Evolutionary conservation across 2,888 invertebrate genomes (phyloP).

Genomic region (Athetis lepigone): DNA sequence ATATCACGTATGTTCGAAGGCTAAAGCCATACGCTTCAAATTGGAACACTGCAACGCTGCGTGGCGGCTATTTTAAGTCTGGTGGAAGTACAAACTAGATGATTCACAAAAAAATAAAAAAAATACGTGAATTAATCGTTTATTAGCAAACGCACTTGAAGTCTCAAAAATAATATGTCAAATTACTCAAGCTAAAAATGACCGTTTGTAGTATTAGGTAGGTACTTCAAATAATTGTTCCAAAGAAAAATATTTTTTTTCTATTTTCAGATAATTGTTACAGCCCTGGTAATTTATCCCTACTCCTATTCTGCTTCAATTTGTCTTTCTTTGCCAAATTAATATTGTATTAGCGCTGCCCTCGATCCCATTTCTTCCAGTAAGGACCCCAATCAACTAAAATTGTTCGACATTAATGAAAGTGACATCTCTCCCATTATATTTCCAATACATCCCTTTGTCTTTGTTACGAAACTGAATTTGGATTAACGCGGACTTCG

Average conservation of each 20-base stretch:
- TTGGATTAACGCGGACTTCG: conserved; percentile 50
- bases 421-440: conserved; percentile 54
- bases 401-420: conserved; percentile 57
- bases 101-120: too few relatives aligned
- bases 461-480: conserved; percentile 58
- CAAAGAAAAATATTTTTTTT: neutral
- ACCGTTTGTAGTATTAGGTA: neutral
- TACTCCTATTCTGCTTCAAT: conserved; percentile 18
- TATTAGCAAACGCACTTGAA: too few relatives aligned
- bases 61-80: too few relatives aligned
- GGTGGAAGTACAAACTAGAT: too few relatives aligned
- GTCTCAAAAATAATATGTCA: too few relatives aligned
- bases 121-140: too few relatives aligned
- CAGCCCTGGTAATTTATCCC: conserved; percentile 12
- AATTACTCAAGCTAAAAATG: too few relatives aligned
- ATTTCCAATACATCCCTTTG: conserved; percentile 59
- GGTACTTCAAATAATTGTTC: neutral
- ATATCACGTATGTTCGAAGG: too few relatives aligned
- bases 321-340: conserved; percentile 50
- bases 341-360: conserved; percentile 43
- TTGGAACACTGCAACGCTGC: too few relatives aligned
- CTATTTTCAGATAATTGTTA: neutral
- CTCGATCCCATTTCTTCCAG: conserved; percentile 41
- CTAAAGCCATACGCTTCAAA: too few relatives aligned
- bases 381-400: conserved; percentile 55